Evolutionary conservation across 2,888 invertebrate species (phyloP).

Genomic region (Parelbella ahira): DNA sequence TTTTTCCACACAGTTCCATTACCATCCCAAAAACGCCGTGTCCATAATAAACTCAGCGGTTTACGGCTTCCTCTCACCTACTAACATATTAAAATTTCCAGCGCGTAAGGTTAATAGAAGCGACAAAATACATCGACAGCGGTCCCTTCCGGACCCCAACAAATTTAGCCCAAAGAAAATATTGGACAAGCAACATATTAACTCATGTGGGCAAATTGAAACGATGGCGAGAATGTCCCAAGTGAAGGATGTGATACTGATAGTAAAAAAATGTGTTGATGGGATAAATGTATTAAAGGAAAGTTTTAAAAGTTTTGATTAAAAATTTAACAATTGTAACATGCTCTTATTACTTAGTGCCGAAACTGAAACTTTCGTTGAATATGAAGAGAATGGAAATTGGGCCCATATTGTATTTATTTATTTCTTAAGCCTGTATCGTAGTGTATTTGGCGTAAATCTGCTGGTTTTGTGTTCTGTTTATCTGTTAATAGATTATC

Average conservation of each 20-base stretch:
- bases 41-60: slow-evolving; percentile 13
- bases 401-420: too few species aligned
- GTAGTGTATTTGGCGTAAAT: too few species aligned
- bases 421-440: too few species aligned
- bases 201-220: slow-evolving; percentile 18
- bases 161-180: slow-evolving; percentile 24
- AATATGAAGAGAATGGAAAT: too few species aligned
- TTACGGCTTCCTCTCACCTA: slow-evolving; percentile 17
- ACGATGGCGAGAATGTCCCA: slow-evolving; percentile 11
- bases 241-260: background rate
- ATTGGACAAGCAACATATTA: slow-evolving; percentile 25
- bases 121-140: slow-evolving; percentile 24
- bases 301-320: too few species aligned
- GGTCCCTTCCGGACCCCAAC: slow-evolving; percentile 22
- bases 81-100: slow-evolving; percentile 24
- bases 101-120: slow-evolving; percentile 24
- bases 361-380: too few species aligned
- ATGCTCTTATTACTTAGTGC: too few species aligned
- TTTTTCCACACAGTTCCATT: slow-evolving; percentile 3
- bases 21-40: slow-evolving; percentile 4
- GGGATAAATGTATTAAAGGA: too few species aligned
- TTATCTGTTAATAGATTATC: too few species aligned
- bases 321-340: too few species aligned
- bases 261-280: too few species aligned
- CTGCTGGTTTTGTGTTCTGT: too few species aligned